Evolutionary conservation across 1,140 invertebrate genomes (phyloP), one percentile per base, ranked within the genome.

Genomic region (Caerostris extrusa): DNA sequence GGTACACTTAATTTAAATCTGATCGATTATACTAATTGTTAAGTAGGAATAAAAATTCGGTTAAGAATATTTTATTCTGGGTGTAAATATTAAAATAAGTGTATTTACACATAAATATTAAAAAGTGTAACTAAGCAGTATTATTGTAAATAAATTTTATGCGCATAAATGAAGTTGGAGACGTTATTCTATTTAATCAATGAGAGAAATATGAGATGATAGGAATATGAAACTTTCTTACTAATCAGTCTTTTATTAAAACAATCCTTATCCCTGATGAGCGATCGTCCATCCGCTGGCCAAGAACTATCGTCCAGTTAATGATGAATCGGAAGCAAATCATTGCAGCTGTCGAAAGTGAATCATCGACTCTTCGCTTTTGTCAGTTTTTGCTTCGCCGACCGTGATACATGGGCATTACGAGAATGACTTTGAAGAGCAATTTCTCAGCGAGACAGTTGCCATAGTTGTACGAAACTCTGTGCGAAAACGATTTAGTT

Each of bases 341-440:
- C 57, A 87, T 34, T 83, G 53, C 82, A 83, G 55, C 82, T 83
- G 82, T 57, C 56, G 85, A 60, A 58, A 87, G 58, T 61, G 85
- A 87, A 87, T 87, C 85, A 87, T 87, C 85, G 85, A 34, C 19
- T 64, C 34, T 12, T 64, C 58, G 58, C 85, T 60, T 61, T 87
- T 87, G 57, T 87, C 82, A 58, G 56, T 83, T 83, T n/a, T 83
- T 58, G 82, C 55, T 58, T 83, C 82, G 56, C 56, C 53, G 19
- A 58, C 85, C 85, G 58, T 87, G 85, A 87, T 87, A n/a, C 85
- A 87, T 87, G 58, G 85, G 34, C 58, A 87, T 87, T 87, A 60
- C 58, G 12, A 12, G 85, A 19, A 87, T 87, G 85, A 87, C 85
- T 87, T 87, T 87, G 85, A 87, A 53, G 85, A 34, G 56, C 85